Base-by-base conservation (phyloP, 2,888 invertebrate genomes). In the Folsomia candida region DNA sequence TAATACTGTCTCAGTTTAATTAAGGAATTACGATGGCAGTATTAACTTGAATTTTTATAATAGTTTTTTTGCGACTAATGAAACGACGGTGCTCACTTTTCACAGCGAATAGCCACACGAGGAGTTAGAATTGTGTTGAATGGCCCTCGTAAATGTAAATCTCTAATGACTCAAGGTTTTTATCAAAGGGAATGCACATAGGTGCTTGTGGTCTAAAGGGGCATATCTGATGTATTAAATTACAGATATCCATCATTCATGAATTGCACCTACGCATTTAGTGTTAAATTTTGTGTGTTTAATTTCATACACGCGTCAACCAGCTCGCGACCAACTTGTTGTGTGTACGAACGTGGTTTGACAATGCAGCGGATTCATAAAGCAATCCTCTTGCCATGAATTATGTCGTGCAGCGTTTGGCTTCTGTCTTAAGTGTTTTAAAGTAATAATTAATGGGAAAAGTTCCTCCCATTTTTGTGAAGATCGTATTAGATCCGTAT, bases 141-240 rank as follows among this genome's bases (percentile, higher is more conserved):
- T n/a, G n/a, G n/a, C n/a, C n/a, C n/a, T n/a, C n/a, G n/a, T n/a
- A n/a, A n/a, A n/a, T n/a, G n/a, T n/a, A n/a, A n/a, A n/a, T n/a
- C n/a, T n/a, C n/a, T 14, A 37, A 37, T 37, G 37, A 37, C 37
- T 37, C 37, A 37, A 37, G 37, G 37, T 37, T 37, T 14, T 37
- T 37, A 37, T 37, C 37, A 37, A 37, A 37, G 37, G 37, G 14
- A 37, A 37, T 37, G 14, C 14, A 37, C 14, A n/a, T n/a, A n/a
- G n/a, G n/a, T n/a, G n/a, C 14, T 37, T 37, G 37, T 37, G 14
- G 37, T 54, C 65, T 37, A 65, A 22, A 26, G 51, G 54, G 24
- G 65, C 65, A 4, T 65, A 65, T 65, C 65, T 65, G 65, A 65
- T 27, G 65, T 24, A 51, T 65, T 37, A 65, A 54, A 65, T 65